Base-by-base conservation (phyloP, 2,113 vertebrate species). In the Ranitomeya variabilis region DNA sequence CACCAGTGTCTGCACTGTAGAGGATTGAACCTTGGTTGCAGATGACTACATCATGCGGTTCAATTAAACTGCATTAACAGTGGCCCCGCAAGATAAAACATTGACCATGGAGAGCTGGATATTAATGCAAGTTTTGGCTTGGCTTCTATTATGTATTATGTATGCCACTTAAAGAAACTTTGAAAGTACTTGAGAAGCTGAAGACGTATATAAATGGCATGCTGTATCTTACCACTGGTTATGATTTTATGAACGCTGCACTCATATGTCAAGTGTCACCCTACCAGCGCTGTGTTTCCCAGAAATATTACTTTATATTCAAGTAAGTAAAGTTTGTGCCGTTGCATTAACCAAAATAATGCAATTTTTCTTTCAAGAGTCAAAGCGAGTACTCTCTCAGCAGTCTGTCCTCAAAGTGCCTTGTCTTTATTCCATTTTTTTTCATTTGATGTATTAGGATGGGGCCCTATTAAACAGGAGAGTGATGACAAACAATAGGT, bases 301-400 rank as follows among this genome's bases (percentile, higher is more conserved):
- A 89, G 87, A 89, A 89, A 89, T 79, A 69, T 85, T 89, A 89
- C 87, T 89, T 89, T 84, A 85, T 78, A 79, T 89, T 85, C 82
- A 69, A 79, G 74, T 78, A 78, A 89, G 82, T 76, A 85, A 89
- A 89, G 87, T 89, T 89, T 78, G 51, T 77, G 73, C 62, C 23
- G 81, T 79, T 69, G 23, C 82, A 89, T 85, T 89, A 89, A 78
- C 23, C 87, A 89, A 89, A 89, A 89, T 85, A 89, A 84, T 59
- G 59, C 62, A 7, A 85, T 85, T 89, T 89, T 89, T 89, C 81
- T 85, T 84, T 60, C 23, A 18, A 18, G 51, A 89, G 82, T 79
- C 87, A 89, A 19, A 23, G 23, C 21, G 73, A 89, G 87, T 69
- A 76, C 81, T 89, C 82, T 89, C 31, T 23, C 45, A 59, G 73